A percentile compares a stretch with the other conserved stretches of the same genome.
Evolutionary conservation across 2,797 vertebrate species (phyloP).

Genomic region (Momotus momota): DNA sequence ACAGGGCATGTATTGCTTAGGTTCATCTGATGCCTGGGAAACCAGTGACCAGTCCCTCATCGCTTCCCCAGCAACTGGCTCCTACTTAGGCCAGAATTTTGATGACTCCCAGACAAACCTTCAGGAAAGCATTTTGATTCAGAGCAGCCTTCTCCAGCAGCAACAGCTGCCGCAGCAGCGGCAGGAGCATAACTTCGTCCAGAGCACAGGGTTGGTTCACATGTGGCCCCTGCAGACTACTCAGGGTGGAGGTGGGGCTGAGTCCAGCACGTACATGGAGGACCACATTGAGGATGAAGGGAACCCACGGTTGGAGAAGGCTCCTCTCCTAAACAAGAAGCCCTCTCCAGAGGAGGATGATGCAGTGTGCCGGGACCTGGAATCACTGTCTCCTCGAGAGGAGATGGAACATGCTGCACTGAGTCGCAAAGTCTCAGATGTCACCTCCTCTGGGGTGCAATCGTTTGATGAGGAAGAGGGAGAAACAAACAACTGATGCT

Average conservation of each 20-base stretch:
- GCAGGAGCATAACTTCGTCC: slow-evolving; percentile 85
- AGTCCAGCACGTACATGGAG: slow-evolving; percentile 86
- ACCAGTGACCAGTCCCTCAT: slow-evolving; percentile 93
- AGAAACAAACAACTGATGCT: slow-evolving; percentile 84
- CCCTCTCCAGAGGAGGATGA: slow-evolving; percentile 92
- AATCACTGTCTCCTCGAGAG: slow-evolving; percentile 90
- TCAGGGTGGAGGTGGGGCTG: slow-evolving; percentile 59
- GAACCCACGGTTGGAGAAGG: slow-evolving; percentile 85
- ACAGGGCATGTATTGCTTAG: slow-evolving; percentile 98
- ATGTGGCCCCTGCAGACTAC: slow-evolving; percentile 86
- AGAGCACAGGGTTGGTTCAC: slow-evolving; percentile 88
- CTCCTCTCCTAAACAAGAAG: slow-evolving; percentile 90
- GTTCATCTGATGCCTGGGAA: slow-evolving; percentile 97
- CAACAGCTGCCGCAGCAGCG: slow-evolving; percentile 87
- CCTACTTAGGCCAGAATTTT: slow-evolving; percentile 89
- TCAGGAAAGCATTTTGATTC: slow-evolving; percentile 87
- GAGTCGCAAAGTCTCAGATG: slow-evolving; percentile 93
- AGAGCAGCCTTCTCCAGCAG: slow-evolving; percentile 83
- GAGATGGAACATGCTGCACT: slow-evolving; percentile 85
- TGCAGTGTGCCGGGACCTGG: slow-evolving; percentile 90
- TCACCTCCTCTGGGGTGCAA: slow-evolving; percentile 90
- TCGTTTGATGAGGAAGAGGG: slow-evolving; percentile 91
- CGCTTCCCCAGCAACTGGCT: slow-evolving; percentile 90
- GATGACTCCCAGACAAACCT: slow-evolving; percentile 88
- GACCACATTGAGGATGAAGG: slow-evolving; percentile 87